phyloP scores from a whole-genome alignment of 2,888 invertebrate genomes.

The Strigamia maritima region DNA sequence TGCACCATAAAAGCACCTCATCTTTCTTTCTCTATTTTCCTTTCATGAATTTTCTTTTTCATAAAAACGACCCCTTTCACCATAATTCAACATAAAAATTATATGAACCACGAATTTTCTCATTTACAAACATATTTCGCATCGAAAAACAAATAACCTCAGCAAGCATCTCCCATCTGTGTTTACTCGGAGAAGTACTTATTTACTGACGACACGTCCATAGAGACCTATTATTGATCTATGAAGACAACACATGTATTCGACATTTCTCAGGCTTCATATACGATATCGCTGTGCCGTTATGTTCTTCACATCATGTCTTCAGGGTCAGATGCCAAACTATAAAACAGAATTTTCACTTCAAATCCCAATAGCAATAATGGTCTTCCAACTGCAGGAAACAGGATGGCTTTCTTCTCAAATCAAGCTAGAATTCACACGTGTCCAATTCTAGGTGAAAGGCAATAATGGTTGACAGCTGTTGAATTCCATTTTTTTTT shows the following conservation, averaged over 20 bases:
- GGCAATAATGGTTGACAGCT: neutral
- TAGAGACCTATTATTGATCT: slow-evolving; percentile 16
- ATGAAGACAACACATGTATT: slow-evolving; percentile 1
- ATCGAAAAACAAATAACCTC: neutral
- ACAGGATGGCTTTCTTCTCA: too few relatives aligned
- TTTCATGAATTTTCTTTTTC: neutral
- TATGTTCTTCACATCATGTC: slow-evolving; percentile 13
- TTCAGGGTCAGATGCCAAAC: slow-evolving; percentile 22
- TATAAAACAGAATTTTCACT: slow-evolving; percentile 27
- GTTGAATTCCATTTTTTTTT: neutral
- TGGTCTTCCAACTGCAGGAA: neutral
- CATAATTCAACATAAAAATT: neutral
- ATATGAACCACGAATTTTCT: neutral
- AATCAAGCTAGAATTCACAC: neutral
- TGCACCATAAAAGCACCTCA: neutral
- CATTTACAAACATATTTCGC: neutral
- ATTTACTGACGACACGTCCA: neutral
- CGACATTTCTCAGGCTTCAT: neutral
- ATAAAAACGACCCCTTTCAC: too few relatives aligned
- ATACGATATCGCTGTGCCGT: neutral
- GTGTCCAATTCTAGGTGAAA: neutral
- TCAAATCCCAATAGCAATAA: slow-evolving; percentile 31
- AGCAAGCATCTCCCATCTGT: neutral
- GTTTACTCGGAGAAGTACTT: slow-evolving; percentile 5
- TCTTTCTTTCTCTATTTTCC: neutral